Evolutionary conservation across 64 coral and sea anemone genomes (phyloP).

Genomic region (Anthopleura sola): DNA sequence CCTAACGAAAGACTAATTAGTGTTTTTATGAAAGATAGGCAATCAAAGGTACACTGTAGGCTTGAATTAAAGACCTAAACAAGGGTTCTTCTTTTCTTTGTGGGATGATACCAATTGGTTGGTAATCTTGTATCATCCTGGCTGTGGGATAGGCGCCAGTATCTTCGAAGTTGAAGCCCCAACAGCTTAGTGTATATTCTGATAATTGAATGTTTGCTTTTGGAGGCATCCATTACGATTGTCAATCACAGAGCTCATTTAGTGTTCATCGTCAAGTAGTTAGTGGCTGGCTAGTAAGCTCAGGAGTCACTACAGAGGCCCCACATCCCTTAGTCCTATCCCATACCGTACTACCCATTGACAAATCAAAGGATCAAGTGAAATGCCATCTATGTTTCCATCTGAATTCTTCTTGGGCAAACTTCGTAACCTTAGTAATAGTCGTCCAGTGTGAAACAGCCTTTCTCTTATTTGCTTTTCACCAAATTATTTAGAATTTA

Average conservation of each 20-base stretch:
- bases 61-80: neutral
- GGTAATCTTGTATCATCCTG: neutral
- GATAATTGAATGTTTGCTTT: constrained; percentile 93
- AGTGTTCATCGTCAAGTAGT: constrained; percentile 65
- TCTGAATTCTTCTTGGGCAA: constrained; percentile 16
- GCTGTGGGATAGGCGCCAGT: neutral
- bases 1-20: constrained; percentile 17
- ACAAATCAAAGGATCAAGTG: neutral
- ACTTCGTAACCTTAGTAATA: constrained; percentile 23
- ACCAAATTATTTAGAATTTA: neutral
- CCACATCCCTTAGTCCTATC: constrained; percentile 27
- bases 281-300: constrained; percentile 37
- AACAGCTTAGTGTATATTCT: constrained; percentile 53
- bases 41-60: neutral
- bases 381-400: neutral
- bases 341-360: neutral
- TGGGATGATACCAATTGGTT: neutral
- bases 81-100: neutral
- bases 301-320: constrained; percentile 12
- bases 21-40: constrained; percentile 12
- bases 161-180: neutral
- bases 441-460: neutral
- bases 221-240: constrained; percentile 82
- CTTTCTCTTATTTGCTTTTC: neutral
- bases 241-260: constrained; percentile 92